Conservation (phyloP, 35 echinoderm and acorn worm species). For the Stichopus chloronotus region DNA sequence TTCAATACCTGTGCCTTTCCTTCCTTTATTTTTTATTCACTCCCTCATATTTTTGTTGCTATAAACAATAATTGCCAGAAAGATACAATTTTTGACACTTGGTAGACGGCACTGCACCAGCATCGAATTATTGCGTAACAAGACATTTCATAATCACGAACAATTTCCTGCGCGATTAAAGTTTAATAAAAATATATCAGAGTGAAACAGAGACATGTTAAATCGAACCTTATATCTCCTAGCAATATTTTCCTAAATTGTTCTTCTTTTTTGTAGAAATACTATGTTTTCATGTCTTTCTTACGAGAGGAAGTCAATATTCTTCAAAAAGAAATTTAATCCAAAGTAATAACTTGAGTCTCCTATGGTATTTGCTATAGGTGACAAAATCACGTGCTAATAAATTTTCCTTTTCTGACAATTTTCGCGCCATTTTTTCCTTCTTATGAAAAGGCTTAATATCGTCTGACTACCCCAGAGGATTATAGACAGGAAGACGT, state of each 20-base stretch:
- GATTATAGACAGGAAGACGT: constrained; percentile 60
- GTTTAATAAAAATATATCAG: background rate
- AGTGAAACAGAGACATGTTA: constrained; percentile 30
- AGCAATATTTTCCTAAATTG: constrained; percentile 40
- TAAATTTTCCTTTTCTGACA: constrained; percentile 35
- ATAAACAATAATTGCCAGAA: too few species aligned
- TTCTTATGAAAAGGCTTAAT: constrained; percentile 44
- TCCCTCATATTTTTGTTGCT: too few species aligned
- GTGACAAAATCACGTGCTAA: constrained; percentile 57
- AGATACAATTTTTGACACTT: too few species aligned
- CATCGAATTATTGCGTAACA: background rate
- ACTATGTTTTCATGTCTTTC: background rate
- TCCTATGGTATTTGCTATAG: constrained; percentile 32
- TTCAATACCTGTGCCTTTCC: too few species aligned
- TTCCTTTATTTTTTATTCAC: too few species aligned
- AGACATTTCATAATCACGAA: background rate
- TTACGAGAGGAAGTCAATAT: constrained; percentile 30
- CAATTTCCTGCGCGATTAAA: constrained; percentile 15
- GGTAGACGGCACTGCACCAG: too few species aligned
- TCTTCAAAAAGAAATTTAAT: background rate
- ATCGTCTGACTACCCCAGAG: constrained; percentile 54
- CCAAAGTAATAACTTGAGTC: constrained; percentile 44
- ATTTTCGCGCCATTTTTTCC: constrained; percentile 53
- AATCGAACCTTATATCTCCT: constrained; percentile 26
- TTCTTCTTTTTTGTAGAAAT: background rate